These are phyloP conservation scores for Drosophila subquinaria DNA, from an alignment of 2,888 invertebrate species.

Conservation along the genomic window DNA sequence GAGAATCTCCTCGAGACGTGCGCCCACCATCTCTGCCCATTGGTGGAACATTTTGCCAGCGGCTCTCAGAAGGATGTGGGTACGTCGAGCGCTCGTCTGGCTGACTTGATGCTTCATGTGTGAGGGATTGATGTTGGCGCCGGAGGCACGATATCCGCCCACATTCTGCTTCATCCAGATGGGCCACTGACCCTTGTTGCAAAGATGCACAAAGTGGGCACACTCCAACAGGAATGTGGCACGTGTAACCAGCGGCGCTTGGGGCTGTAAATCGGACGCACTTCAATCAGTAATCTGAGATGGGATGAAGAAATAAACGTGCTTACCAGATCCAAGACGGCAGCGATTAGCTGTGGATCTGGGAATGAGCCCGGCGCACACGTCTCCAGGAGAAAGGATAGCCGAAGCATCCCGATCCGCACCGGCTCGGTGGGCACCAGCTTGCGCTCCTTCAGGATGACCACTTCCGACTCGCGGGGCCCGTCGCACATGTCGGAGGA, in stretches of 20 bases:
- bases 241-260: slow-evolving; percentile 96
- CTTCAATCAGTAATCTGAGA: too few species aligned
- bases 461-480: slow-evolving; percentile 94
- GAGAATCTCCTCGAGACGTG: slow-evolving; percentile 95
- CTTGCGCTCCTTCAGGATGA: slow-evolving; percentile 94
- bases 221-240: slow-evolving; percentile 97
- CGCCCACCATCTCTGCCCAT: slow-evolving; percentile 90
- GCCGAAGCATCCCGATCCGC: slow-evolving; percentile 94
- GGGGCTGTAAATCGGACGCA: slow-evolving; percentile 88
- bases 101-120: slow-evolving; percentile 86
- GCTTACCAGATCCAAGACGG: slow-evolving; percentile 95
- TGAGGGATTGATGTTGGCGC: slow-evolving; percentile 87
- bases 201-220: slow-evolving; percentile 97
- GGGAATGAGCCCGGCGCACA: slow-evolving; percentile 98
- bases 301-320: too few species aligned
- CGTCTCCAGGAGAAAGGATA: slow-evolving; percentile 97
- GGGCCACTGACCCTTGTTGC: slow-evolving; percentile 99
- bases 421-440: slow-evolving; percentile 92
- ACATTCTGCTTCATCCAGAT: slow-evolving; percentile 97
- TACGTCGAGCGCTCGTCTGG: slow-evolving; percentile 88
- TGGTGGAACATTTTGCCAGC: slow-evolving; percentile 98
- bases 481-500: slow-evolving; percentile 93
- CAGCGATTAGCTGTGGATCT: slow-evolving; percentile 97
- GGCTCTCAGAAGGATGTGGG: slow-evolving; percentile 92
- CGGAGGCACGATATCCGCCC: slow-evolving; percentile 89